Evolutionary conservation across 2,113 vertebrate genomes (phyloP), one percentile per base, ranked within the genome.

Genomic region (Benitochromis conjunctus): DNA sequence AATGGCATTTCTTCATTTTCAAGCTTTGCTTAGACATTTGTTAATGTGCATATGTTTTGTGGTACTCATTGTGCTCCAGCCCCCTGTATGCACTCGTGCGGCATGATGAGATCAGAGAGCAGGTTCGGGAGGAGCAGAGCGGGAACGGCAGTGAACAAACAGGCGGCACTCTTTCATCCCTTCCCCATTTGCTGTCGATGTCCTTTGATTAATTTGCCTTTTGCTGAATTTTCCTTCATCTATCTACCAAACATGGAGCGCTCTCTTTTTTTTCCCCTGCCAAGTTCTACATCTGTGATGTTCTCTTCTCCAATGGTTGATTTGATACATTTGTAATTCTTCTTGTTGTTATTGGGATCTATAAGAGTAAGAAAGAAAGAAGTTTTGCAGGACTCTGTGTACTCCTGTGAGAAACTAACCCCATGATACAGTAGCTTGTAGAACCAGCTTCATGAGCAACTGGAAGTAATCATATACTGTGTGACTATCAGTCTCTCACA

Each of bases 161-260:
- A 55, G 88, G 91, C 93, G 90, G 95, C 93, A 62, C 88, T 91
- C 93, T 94, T 95, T 94, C 89, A 95, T 96, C 91, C 77, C 82
- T 81, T 82, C 88, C 89, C 81, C 55, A 57, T 86, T 88, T 84
- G 77, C 86, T 94, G 96, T 96, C 96, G 95, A 96, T 94, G 92
- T 96, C 74, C 85, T 93, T 92, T 95, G 95, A 96, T 96, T 96
- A 96, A 93, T 93, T 92, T 92, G 93, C 84, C 90, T 92, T 95
- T 91, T 88, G 90, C 87, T 86, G 79, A 55, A 86, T 91, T 83
- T 78, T 84, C 86, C 80, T 85, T 81, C 85, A 66, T 92, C 84
- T 71, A 2, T 71, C 85, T 85, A 91, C 36, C 13, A 29, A 89
- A 80, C 87, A 78, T 79, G 48, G 79, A 79, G 71, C 62, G 1